Evolutionary conservation across 30 jellyfish, hydroid and myxozoan genomes (phyloP).

Genomic region (Rhopilema esculentum): DNA sequence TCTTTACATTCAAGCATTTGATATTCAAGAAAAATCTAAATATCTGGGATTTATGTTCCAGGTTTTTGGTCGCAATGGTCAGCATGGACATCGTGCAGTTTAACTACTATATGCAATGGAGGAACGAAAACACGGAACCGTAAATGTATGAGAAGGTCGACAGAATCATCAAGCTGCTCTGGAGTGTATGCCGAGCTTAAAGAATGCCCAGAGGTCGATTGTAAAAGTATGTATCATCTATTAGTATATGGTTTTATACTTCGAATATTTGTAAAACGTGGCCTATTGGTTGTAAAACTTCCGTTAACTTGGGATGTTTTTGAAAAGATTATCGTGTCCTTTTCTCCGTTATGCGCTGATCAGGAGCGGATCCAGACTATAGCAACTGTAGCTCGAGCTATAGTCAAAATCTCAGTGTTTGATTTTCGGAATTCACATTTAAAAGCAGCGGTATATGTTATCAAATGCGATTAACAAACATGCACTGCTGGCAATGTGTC

Average conservation of each 20-base stretch:
- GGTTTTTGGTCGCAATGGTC: constrained; percentile 76
- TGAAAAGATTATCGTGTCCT: background rate
- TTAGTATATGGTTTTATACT: background rate
- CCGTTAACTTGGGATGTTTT: background rate
- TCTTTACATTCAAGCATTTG: no score
- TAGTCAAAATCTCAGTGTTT: no score
- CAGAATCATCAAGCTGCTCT: background rate
- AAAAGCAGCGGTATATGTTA: no score
- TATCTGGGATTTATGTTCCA: background rate
- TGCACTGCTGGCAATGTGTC: no score
- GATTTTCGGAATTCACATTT: no score
- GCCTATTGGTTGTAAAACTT: background rate
- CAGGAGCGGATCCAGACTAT: no score
- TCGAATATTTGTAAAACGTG: background rate
- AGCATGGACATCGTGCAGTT: constrained; percentile 56
- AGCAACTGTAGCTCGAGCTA: no score
- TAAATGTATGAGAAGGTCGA: constrained; percentile 15
- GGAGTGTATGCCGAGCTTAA: constrained; percentile 58
- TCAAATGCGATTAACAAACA: no score
- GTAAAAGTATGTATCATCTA: constrained; percentile 48
- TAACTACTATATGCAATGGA: constrained; percentile 41
- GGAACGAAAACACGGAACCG: constrained; percentile 62
- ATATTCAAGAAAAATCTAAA: no score
- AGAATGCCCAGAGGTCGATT: constrained; percentile 53
- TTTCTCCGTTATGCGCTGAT: no score